A percentile compares a stretch with the other conserved stretches of the same genome.
Conservation (phyloP, 2,888 invertebrate species). For the Dryobotodes eremita region DNA sequence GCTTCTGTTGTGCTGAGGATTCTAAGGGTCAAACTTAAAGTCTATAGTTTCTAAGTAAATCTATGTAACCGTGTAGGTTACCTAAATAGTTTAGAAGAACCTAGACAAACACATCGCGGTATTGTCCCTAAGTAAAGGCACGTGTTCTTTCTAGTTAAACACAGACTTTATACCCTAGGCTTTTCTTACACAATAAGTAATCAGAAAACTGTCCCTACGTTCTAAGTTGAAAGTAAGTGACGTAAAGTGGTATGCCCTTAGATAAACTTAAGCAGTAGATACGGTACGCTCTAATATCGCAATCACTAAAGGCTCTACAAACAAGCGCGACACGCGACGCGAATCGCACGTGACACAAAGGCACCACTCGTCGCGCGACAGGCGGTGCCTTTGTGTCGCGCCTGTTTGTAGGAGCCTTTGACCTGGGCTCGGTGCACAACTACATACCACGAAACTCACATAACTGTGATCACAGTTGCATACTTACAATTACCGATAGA, state of each 20-base stretch:
- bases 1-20: slow-evolving; percentile 57
- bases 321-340: no score
- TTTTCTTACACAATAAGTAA: not conserved
- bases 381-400: no score
- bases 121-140: slow-evolving; percentile 8
- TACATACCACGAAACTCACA: no score
- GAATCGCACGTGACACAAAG: no score
- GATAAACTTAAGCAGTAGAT: no score
- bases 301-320: no score
- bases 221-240: not conserved
- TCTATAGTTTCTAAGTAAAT: slow-evolving; percentile 25
- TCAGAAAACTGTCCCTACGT: not conserved
- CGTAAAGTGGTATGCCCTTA: not conserved
- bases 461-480: no score
- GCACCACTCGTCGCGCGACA: no score
- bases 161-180: not conserved
- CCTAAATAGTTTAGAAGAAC: slow-evolving; percentile 18
- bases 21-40: not conserved
- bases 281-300: no score
- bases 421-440: no score
- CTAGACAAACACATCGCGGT: slow-evolving; percentile 18
- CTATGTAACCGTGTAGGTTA: not conserved
- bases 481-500: no score
- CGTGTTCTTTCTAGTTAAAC: not conserved
- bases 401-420: no score